Conservation (phyloP, 2,113 vertebrate genomes). For the Calidris pygmaea region DNA sequence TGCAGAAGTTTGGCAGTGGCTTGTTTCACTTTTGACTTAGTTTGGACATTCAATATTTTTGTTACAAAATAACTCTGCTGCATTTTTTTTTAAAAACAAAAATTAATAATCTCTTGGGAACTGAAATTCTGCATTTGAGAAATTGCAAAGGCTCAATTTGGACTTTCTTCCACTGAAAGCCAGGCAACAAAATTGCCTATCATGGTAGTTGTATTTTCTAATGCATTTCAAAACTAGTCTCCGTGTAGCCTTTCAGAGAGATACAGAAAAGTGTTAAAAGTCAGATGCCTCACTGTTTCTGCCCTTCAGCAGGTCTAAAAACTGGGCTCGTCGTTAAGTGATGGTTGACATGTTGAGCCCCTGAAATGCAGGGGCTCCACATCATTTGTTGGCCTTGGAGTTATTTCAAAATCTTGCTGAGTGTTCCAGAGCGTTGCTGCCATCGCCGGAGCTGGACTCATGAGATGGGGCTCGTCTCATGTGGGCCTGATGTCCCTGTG, state of each 20-base stretch:
- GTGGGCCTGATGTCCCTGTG: fast-evolving
- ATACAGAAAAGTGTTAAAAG: not conserved
- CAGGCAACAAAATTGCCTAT: not conserved
- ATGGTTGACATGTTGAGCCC: not conserved
- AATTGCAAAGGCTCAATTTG: slow-evolving; percentile 12
- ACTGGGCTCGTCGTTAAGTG: fast-evolving
- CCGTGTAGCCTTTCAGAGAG: fast-evolving
- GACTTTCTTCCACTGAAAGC: not conserved
- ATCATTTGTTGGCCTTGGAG: not conserved
- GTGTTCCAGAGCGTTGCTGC: not conserved
- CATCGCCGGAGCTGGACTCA: fast-evolving
- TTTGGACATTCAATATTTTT: slow-evolving; percentile 29
- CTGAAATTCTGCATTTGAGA: slow-evolving; percentile 53
- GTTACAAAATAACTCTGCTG: slow-evolving; percentile 12
- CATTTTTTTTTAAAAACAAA: not conserved
- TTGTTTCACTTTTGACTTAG: slow-evolving; percentile 39
- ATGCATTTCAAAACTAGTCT: not conserved
- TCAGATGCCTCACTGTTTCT: not conserved
- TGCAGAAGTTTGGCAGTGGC: slow-evolving; percentile 9
- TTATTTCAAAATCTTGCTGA: not conserved
- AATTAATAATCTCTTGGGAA: slow-evolving; percentile 13
- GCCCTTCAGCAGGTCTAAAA: fast-evolving
- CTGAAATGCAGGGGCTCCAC: not conserved
- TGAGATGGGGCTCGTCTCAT: not conserved
- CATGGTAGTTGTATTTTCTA: not conserved